Evolutionary conservation across 1,140 invertebrate genomes (phyloP), one percentile per base, ranked within the genome.

Genomic region (Gryon sp.): DNA sequence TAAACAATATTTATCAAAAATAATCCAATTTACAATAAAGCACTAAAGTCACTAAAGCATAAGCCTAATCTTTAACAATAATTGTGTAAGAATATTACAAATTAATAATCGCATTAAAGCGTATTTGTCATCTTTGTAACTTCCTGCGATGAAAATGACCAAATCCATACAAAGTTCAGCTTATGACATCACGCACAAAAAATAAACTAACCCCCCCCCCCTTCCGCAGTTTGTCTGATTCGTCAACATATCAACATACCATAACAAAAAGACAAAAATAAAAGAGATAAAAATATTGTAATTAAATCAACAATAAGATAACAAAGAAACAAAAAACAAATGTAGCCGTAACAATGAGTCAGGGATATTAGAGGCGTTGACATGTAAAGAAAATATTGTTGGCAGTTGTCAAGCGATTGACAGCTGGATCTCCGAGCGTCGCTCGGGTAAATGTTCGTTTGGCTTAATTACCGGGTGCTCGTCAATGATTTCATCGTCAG

Each of bases 401-500:
- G 14, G n/a, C 28, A 4, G 18, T 30, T 52, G 48, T 52, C 48
- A 52, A 6, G 20, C 3, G 1, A 3, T 2, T 4, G 15, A 4
- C 4, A 19, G 9, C 1, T 19, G 9, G 16, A 50, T 26, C 8
- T n/a, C n/a, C n/a, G n/a, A n/a, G n/a, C n/a, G n/a, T n/a, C n/a
- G n/a, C n/a, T n/a, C n/a, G n/a, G n/a, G n/a, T n/a, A n/a, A n/a
- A n/a, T n/a, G n/a, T n/a, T n/a, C n/a, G 7, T 4, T 1, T 12
- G 15, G 8, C 2, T 9, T 28, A 18, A 76, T 91, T 91, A 94
- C 94, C 91, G 94, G 94, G 86, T 94, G 93, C 76, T 93, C 90
- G 84, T 96, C 94, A 84, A 96, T 94, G 80, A 93, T 94, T 87
- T 97, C 95, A 83, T 95, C 95, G 81, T 95, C 94, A 34, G 94